Base-by-base conservation (phyloP, 2,888 invertebrate genomes). In the Anaspis maculata region DNA sequence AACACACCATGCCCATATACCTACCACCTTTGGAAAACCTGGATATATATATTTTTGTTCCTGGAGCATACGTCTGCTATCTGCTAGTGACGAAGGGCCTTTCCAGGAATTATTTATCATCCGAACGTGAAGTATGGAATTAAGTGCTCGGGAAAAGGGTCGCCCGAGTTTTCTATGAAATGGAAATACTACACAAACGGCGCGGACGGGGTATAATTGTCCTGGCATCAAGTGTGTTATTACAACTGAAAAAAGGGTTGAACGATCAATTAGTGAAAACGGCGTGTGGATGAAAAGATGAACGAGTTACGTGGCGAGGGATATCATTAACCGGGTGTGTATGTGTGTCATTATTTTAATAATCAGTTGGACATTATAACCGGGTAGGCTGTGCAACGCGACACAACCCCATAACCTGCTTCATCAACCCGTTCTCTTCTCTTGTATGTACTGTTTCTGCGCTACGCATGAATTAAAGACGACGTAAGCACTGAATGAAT, bases 311-410 rank as follows among this genome's bases (percentile, higher is more conserved):
- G 43, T 38, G 40, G 44, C 38, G 41, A 46, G 42, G 44, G 46
- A 47, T 51, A 48, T 58, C 55, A 57, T 58, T 58, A 57, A 44
- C 32, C 40, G 48, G 51, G 49, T 47, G 53, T 53, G 55, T 48
- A 38, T 42, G 42, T 45, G 51, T 53, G 52, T 53, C 52, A 54
- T 54, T 56, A 56, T 54, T 52, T 51, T 57, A 55, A 55, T 56
- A 56, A 57, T 57, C 50, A 48, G 50, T 51, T 51, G 46, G 45
- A 49, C 44, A 44, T 31, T n/a, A n/a, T n/a, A n/a, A n/a, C n/a
- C n/a, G n/a, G n/a, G n/a, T n/a, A n/a, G n/a, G n/a, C n/a, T n/a
- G n/a, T n/a, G n/a, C n/a, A n/a, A n/a, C n/a, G n/a, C n/a, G n/a
- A 39, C 32, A 25, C 42, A 38, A 33, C 40, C 32, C 31, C 27